A percentile compares a stretch with the other conserved stretches of the same genome.
These are phyloP conservation scores for Zoanthus sociatus DNA, from an alignment of 92 coral and sea anemone genomes.

Conservation along the genomic window DNA sequence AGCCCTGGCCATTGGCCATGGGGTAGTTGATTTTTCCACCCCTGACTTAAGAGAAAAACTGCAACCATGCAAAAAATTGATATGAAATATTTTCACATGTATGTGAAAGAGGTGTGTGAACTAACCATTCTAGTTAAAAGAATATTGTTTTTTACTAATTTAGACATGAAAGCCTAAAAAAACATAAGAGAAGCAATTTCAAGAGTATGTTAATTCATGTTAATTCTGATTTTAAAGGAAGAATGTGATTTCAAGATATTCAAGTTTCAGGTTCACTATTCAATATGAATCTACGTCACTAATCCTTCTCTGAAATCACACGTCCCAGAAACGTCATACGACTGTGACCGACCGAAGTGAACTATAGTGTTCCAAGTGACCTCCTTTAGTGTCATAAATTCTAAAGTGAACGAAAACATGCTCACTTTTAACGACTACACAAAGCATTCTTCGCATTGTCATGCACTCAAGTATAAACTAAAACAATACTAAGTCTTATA, in stretches of 20 bases:
- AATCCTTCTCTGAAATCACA: too few species aligned
- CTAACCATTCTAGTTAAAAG: constrained; percentile 1
- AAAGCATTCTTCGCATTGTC: constrained; percentile 26
- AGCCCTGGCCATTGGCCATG: constrained; percentile 7
- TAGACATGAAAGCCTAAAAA: constrained; percentile 8
- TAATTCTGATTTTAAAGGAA: neutral
- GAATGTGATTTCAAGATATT: constrained; percentile 5
- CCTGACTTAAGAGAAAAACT: too few species aligned
- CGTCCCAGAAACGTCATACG: too few species aligned
- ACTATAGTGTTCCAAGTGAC: constrained; percentile 17
- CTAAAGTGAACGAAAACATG: constrained; percentile 12
- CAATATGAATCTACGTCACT: too few species aligned
- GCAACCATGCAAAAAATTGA: too few species aligned
- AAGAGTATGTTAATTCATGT: neutral
- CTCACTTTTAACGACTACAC: constrained; percentile 19
- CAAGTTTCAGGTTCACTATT: constrained; percentile 6
- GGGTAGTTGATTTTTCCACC: too few species aligned
- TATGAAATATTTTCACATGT: constrained; percentile 3
- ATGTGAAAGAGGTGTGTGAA: neutral
- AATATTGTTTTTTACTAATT: constrained; percentile 3
- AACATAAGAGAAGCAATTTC: neutral
- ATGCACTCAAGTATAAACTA: too few species aligned
- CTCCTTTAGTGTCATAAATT: constrained; percentile 24
- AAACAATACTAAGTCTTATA: neutral
- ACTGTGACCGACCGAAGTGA: too few species aligned